A percentile compares a stretch with the other conserved stretches of the same genome.
These are phyloP conservation scores for Trichopoda pennipes DNA, from an alignment of 2,888 invertebrate genomes.

Conservation along the genomic window DNA sequence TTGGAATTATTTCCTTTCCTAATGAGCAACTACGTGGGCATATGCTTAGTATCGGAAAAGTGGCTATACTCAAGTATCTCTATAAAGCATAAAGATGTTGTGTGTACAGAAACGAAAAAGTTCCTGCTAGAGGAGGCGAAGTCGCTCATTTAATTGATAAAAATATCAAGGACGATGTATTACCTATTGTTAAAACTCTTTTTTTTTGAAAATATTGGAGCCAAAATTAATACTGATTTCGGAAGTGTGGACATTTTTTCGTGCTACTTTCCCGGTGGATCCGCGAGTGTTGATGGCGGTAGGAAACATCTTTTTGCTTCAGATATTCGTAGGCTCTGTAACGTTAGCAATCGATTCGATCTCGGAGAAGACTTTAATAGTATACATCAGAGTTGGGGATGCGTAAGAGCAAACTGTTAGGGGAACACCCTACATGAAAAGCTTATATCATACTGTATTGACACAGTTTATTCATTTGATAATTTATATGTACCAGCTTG, in stretches of 20 bases:
- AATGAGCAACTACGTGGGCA: neutral
- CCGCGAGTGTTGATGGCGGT: neutral
- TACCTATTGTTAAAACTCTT: constrained; percentile 11
- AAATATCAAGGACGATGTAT: neutral
- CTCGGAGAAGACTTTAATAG: constrained; percentile 38
- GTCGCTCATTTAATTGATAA: constrained; percentile 3
- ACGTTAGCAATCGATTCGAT: constrained; percentile 6
- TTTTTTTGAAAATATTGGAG: constrained; percentile 19
- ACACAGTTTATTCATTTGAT: constrained; percentile 5
- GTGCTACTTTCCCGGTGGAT: constrained; percentile 38
- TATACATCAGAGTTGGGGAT: constrained; percentile 24
- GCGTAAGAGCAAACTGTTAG: constrained; percentile 7
- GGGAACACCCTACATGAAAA: constrained; percentile 10
- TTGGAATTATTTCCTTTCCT: constrained; percentile 14
- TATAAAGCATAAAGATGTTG: constrained; percentile 2
- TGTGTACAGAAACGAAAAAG: constrained; percentile 18
- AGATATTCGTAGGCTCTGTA: constrained; percentile 8
- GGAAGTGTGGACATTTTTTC: constrained; percentile 7
- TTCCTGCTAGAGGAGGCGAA: constrained; percentile 5
- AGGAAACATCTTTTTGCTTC: constrained; percentile 13
- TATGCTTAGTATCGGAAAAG: constrained; percentile 9
- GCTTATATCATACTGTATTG: neutral
- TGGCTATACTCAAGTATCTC: constrained; percentile 4
- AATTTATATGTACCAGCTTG: neutral
- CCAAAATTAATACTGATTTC: constrained; percentile 7